Evolutionary conservation across 1,140 invertebrate genomes (phyloP).

Genomic region (Phthorimaea operculella): DNA sequence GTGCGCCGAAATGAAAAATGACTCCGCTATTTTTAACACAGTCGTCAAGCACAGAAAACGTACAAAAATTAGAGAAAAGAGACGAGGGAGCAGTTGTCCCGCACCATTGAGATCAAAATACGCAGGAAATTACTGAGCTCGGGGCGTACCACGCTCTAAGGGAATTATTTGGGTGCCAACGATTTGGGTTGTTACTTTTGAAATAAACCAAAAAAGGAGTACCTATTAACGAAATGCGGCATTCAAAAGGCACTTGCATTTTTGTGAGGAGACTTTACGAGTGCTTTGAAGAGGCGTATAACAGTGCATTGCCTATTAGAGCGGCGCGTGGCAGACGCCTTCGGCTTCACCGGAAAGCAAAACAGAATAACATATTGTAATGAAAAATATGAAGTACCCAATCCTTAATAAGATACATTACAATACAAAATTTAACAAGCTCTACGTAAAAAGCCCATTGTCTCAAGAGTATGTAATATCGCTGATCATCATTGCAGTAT

Average conservation of each 20-base stretch:
- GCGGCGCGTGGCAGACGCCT: neutral
- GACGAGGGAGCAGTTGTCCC: conserved; percentile 60
- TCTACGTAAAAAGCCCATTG: too few relatives aligned
- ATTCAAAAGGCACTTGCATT: conserved; percentile 32
- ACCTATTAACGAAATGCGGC: conserved; percentile 45
- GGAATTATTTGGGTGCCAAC: conserved; percentile 61
- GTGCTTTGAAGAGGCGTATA: neutral
- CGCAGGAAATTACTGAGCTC: conserved; percentile 61
- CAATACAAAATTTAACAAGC: too few relatives aligned
- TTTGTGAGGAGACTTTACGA: conserved; percentile 9
- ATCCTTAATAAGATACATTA: too few relatives aligned
- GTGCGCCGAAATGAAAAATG: conserved; percentile 63
- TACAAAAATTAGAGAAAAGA: conserved; percentile 67
- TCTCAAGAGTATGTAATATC: too few relatives aligned
- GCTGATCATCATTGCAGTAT: too few relatives aligned
- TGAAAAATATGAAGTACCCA: too few relatives aligned
- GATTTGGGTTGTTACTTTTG: conserved; percentile 58
- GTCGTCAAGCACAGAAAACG: conserved; percentile 57
- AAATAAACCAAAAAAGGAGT: conserved; percentile 53
- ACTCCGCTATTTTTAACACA: conserved; percentile 62
- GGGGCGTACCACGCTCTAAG: conserved; percentile 32
- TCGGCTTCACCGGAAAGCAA: too few relatives aligned
- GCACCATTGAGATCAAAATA: conserved; percentile 66
- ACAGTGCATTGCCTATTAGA: neutral
- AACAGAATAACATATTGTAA: too few relatives aligned